Base-by-base conservation (phyloP, 2,797 vertebrate genomes). In the Falco cherrug region DNA sequence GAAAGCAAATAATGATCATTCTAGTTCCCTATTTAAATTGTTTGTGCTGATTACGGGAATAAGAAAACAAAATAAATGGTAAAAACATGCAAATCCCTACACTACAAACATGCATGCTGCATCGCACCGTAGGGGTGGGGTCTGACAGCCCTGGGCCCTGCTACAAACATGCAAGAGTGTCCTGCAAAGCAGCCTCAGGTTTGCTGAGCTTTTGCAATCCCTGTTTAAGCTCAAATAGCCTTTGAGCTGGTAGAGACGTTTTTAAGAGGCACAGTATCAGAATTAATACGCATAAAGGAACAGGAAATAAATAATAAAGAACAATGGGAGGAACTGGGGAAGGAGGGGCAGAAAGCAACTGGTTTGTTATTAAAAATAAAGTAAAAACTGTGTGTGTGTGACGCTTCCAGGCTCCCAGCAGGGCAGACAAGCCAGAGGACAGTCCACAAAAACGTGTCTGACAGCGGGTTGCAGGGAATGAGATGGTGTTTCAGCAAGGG, bases 41-140 rank as follows among this genome's bases (percentile, higher is more conserved):
- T 51, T 86, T 53, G 31, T 51, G 68, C 43, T 64, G 50, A 67
- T 70, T 57, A 35, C 17, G 64, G 65, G 70, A 87, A 75, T 50
- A 61, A 67, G 70, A 54, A 54, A 81, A 79, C 39, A 80, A 73
- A 75, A 59, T 15, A 54, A 75, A 61, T 13, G 41, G 28, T 33
- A 79, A 81, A 88, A 64, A 6, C n/a, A 41, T 33, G 67, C 45
- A 74, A 84, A 84, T 64, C 50, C 59, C 35, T 33, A 13, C 26
- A 29, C 57, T 63, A n/a, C 68, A 57, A 60, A 82, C 25, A n/a
- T 2, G 54, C 35, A 43, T 0, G 2, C 26, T 29, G 26, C 50
- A 16, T 28, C 1, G 2, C 50, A 54, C 31, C 2, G 0, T 9
- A 14, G 37, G 31, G 17, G 0, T 8, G 16, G 37, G 31, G 17